These are phyloP conservation scores for Pomacea canaliculata DNA, from an alignment of 2,888 invertebrate genomes.

Conservation along the genomic window DNA sequence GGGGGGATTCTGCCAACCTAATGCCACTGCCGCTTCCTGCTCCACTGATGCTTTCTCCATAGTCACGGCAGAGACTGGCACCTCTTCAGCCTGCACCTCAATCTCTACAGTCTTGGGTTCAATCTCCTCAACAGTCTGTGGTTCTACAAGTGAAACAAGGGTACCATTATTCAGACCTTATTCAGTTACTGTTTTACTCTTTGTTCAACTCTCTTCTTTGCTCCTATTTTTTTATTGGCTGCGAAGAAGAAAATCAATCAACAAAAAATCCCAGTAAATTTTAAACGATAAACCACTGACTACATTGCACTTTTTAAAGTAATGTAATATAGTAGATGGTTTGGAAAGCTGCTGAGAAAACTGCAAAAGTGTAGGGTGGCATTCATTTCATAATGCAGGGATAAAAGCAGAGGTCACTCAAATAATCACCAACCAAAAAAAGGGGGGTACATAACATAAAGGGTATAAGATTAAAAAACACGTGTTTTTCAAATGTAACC, in stretches of 20 bases:
- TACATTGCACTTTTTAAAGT: too few species aligned
- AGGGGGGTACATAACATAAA: too few species aligned
- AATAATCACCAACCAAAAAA: too few species aligned
- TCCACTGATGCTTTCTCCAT: constrained; percentile 46
- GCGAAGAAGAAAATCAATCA: neutral
- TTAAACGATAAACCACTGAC: too few species aligned
- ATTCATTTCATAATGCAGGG: too few species aligned
- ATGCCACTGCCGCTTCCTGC: constrained; percentile 39
- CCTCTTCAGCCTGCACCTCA: constrained; percentile 39
- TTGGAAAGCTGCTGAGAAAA: too few species aligned
- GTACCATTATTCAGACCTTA: constrained; percentile 2
- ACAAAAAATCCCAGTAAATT: too few species aligned
- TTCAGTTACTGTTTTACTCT: neutral
- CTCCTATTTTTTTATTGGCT: neutral
- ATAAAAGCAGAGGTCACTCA: too few species aligned
- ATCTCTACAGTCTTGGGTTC: constrained; percentile 48
- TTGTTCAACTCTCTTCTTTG: neutral
- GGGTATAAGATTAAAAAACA: too few species aligned
- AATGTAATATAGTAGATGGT: too few species aligned
- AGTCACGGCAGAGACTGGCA: constrained; percentile 41
- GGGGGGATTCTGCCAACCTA: constrained; percentile 51
- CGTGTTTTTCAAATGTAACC: too few species aligned
- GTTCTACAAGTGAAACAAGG: constrained; percentile 43
- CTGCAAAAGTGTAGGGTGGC: too few species aligned
- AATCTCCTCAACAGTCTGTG: constrained; percentile 52